Evolutionary conservation across 2,797 vertebrate species (phyloP), one percentile per base, ranked within the genome.

Genomic region (Spondyliosoma cantharus): DNA sequence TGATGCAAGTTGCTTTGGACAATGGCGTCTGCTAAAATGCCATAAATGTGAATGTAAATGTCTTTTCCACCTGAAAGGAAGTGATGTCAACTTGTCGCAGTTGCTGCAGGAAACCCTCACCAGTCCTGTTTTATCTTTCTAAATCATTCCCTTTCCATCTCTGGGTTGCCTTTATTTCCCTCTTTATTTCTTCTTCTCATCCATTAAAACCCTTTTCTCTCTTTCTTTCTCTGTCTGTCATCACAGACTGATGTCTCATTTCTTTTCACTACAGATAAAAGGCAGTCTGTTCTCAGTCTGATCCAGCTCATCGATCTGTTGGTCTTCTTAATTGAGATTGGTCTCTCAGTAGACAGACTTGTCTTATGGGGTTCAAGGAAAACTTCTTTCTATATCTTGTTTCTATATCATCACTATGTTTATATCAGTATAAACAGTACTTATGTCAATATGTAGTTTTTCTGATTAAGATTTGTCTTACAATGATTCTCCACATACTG

Each of bases 231-330:
- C 57, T 20, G 9, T 52, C 64, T 46, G 43, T 37, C 37, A 37
- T 37, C 37, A 77, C 54, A 57, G 68, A 79, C 46, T 72, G 61
- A 62, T 48, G 75, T 50, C 84, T 78, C 62, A 72, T 84, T 66
- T 25, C 49, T 74, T 87, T 82, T 76, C 60, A 15, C 32, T 48
- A 13, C 32, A 76, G 62, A 82, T 74, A 86, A 85, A 85, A 76
- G n/a, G n/a, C 66, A 32, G 69, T 74, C 77, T 86, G 73, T 65
- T 77, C 64, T 76, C 49, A 37, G 80, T 61, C 58, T 73, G 75
- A 80, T 69, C 76, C 71, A 53, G 78, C 68, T 84, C 76, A 90
- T 86, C 32, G 57, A 87, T 87, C 76, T 82, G 80, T 67, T 71
- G 58, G 24, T 72, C 65, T 78, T 57, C 71, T 71, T 71, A 78